Conservation (phyloP, 2,888 invertebrate genomes). For the Acanthosepion pharaonis region DNA sequence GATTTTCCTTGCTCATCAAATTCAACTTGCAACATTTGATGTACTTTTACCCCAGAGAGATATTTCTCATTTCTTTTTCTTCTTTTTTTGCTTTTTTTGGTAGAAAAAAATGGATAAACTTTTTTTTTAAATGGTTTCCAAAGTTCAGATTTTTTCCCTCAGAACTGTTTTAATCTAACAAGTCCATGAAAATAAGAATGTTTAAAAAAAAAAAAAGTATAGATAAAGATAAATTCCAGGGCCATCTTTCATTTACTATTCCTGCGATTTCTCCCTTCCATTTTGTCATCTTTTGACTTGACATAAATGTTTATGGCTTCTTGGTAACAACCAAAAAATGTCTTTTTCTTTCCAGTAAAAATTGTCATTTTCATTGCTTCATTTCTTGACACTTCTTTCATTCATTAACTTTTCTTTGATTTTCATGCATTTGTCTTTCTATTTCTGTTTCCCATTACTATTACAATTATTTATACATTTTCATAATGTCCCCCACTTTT, state of each 20-base stretch:
- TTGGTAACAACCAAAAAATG: background rate
- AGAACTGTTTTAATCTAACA: background rate
- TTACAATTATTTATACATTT: background rate
- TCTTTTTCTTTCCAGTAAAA: background rate
- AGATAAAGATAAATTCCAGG: background rate
- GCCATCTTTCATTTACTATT: background rate
- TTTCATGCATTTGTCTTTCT: background rate
- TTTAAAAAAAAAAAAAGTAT: background rate
- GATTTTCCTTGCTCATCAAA: background rate
- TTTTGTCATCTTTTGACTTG: background rate
- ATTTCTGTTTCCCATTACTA: background rate
- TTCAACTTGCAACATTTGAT: background rate
- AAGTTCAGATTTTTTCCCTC: slow-evolving; percentile 14
- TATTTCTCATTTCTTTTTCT: background rate
- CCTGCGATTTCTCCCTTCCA: no score
- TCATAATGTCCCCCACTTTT: background rate
- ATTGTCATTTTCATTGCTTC: background rate
- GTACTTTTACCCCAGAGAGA: background rate
- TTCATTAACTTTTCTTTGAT: background rate
- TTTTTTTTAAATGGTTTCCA: background rate
- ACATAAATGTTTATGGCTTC: background rate
- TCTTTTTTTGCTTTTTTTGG: background rate
- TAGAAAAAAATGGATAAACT: background rate
- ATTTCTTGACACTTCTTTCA: background rate
- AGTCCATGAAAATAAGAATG: background rate